Percentiles rank a stretch among this genome's conserved stretches.
These are phyloP conservation scores for Epistrophe grossulariae DNA, from an alignment of 2,888 invertebrate genomes.

Conservation along the genomic window DNA sequence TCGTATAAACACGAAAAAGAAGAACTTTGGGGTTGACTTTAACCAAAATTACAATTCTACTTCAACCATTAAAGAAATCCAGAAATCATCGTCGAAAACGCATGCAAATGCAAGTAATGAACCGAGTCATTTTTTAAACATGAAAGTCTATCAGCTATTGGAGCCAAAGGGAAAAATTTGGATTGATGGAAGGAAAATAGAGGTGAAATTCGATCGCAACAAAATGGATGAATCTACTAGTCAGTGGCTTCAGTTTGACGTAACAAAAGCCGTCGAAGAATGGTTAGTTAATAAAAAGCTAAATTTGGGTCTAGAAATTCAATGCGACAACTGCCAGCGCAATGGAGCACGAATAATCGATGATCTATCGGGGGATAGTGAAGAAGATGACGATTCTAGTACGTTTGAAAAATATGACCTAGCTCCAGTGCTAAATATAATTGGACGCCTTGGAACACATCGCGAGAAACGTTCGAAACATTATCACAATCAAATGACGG, in stretches of 20 bases:
- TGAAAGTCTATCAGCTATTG: conserved; percentile 81
- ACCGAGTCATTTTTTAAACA: conserved; percentile 77
- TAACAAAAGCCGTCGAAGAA: conserved; percentile 84
- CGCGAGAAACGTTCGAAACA: conserved; percentile 78
- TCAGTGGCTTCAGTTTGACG: conserved; percentile 87
- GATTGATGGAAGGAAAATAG: conserved; percentile 82
- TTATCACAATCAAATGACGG: conserved; percentile 73
- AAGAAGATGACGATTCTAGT: conserved; percentile 37
- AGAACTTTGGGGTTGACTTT: background rate
- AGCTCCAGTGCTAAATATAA: conserved; percentile 81
- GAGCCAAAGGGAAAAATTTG: conserved; percentile 79
- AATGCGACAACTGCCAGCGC: conserved; percentile 84
- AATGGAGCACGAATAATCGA: conserved; percentile 83
- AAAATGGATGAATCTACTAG: conserved; percentile 80
- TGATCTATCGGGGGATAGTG: conserved; percentile 75
- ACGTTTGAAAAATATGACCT: conserved; percentile 76
- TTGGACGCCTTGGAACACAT: conserved; percentile 79
- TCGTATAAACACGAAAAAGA: conserved; percentile 9
- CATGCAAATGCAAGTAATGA: background rate
- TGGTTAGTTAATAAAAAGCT: conserved; percentile 84
- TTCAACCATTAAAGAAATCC: conserved; percentile 2
- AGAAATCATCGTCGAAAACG: background rate
- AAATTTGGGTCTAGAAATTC: conserved; percentile 85
- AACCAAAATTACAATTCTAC: conserved; percentile 22
- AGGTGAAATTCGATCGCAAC: conserved; percentile 79